phyloP scores from a whole-genome alignment of 2,797 vertebrate species.

The Todus mexicanus region DNA sequence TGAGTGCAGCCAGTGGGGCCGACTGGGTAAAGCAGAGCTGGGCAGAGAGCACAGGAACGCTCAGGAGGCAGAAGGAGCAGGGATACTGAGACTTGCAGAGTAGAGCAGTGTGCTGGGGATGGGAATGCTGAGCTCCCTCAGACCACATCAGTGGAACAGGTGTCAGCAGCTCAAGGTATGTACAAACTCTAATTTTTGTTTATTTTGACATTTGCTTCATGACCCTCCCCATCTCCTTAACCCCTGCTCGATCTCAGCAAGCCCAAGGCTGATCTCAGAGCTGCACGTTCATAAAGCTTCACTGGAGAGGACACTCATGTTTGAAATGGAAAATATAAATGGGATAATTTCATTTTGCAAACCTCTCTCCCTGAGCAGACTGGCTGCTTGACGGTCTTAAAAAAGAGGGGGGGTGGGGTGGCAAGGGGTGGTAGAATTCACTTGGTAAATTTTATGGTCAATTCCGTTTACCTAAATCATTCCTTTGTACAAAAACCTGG shows the following conservation, averaged over 20 bases:
- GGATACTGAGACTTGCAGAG: neutral
- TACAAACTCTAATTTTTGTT: neutral
- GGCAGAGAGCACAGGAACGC: neutral
- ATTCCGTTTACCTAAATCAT: slow-evolving; percentile 62
- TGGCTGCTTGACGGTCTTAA: neutral
- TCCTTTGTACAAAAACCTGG: slow-evolving; percentile 67
- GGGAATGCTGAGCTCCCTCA: neutral
- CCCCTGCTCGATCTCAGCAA: neutral
- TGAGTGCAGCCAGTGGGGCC: too few relatives aligned
- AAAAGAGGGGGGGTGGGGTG: neutral
- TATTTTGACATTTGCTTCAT: neutral
- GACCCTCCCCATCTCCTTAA: neutral
- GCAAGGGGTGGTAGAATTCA: neutral
- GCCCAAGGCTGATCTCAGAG: neutral
- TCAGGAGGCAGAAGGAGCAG: neutral
- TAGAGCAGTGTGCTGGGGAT: neutral
- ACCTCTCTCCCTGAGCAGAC: neutral
- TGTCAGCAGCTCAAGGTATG: neutral
- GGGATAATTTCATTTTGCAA: neutral
- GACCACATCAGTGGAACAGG: neutral
- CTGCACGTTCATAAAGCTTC: neutral
- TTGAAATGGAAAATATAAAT: neutral
- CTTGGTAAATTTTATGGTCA: slow-evolving; percentile 46
- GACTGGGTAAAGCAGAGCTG: too few relatives aligned
- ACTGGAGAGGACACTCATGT: neutral